Percentiles rank a stretch among this genome's conserved stretches.
Conservation (phyloP, 2,888 invertebrate species). For the Ennomos erosarius region DNA sequence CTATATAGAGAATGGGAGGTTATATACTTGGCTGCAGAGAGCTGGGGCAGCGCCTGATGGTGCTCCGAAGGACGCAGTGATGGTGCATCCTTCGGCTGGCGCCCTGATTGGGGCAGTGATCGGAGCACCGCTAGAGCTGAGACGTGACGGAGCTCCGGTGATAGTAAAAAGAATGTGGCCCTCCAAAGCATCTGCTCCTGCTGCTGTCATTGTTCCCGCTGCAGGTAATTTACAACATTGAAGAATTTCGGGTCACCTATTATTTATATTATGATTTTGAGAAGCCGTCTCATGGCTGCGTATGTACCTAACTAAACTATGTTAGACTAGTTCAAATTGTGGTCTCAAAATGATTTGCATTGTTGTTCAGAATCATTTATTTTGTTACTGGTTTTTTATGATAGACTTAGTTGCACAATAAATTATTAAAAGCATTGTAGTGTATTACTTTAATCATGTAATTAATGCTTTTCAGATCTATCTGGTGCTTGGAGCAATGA, state of each 20-base stretch:
- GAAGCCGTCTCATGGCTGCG: too few relatives aligned
- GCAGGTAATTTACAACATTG: constrained; percentile 56
- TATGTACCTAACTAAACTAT: too few relatives aligned
- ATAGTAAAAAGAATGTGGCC: constrained; percentile 79
- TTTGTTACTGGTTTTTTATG: too few relatives aligned
- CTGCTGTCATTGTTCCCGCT: constrained; percentile 74
- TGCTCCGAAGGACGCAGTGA: constrained; percentile 69
- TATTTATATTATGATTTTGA: too few relatives aligned
- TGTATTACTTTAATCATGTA: constrained; percentile 8
- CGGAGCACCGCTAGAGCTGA: constrained; percentile 67
- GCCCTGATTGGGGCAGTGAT: constrained; percentile 71
- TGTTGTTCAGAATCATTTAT: too few relatives aligned
- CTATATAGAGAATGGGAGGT: constrained; percentile 61
- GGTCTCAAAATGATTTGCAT: too few relatives aligned
- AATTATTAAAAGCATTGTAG: neutral
- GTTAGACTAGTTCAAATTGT: too few relatives aligned
- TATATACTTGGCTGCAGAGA: constrained; percentile 73
- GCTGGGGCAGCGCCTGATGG: constrained; percentile 65
- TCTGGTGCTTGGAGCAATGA: constrained; percentile 69
- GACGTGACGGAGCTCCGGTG: constrained; percentile 66
- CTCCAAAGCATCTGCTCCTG: constrained; percentile 72
- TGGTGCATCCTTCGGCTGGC: constrained; percentile 74
- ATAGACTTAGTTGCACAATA: too few relatives aligned
- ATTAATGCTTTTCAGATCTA: constrained; percentile 58
- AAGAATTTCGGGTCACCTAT: too few relatives aligned